phyloP scores from a whole-genome alignment of 2,888 invertebrate genomes.

The Xestia sexstrigata region DNA sequence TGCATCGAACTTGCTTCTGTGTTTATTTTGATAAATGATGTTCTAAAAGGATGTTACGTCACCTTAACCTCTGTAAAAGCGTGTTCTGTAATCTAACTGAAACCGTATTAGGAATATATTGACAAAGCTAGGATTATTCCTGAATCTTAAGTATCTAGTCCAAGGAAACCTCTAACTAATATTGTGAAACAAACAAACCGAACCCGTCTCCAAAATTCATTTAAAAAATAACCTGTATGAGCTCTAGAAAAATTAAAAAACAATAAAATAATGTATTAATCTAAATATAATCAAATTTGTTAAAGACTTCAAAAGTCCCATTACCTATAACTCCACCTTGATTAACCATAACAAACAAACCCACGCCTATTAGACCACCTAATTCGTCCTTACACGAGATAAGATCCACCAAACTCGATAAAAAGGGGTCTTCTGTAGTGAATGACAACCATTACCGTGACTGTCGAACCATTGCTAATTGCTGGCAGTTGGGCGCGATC shows the following conservation, averaged over 20 bases:
- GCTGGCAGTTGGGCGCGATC: constrained; percentile 67
- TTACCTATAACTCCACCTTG: not conserved
- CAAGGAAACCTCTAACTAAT: too few species aligned
- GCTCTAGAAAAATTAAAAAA: not conserved
- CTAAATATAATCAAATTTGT: not conserved
- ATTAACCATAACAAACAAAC: constrained; percentile 15
- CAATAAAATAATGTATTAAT: not conserved
- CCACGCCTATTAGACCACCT: constrained; percentile 23
- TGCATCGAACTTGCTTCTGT: constrained; percentile 15
- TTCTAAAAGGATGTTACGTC: not conserved
- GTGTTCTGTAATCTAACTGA: not conserved
- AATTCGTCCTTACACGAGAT: constrained; percentile 32
- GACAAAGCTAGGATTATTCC: not conserved
- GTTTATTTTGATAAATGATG: constrained; percentile 21
- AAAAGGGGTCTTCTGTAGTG: constrained; percentile 53
- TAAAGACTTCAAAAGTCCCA: not conserved
- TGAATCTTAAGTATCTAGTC: not conserved
- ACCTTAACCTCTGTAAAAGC: not conserved
- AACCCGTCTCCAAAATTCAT: not conserved
- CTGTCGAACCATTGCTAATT: constrained; percentile 68
- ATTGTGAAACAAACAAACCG: too few species aligned
- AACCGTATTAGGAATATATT: not conserved
- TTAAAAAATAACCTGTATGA: not conserved
- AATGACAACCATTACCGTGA: constrained; percentile 61
- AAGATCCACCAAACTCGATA: constrained; percentile 46